Evolutionary conservation across 1,140 invertebrate genomes (phyloP).

Genomic region (Temnothorax longispinosus): DNA sequence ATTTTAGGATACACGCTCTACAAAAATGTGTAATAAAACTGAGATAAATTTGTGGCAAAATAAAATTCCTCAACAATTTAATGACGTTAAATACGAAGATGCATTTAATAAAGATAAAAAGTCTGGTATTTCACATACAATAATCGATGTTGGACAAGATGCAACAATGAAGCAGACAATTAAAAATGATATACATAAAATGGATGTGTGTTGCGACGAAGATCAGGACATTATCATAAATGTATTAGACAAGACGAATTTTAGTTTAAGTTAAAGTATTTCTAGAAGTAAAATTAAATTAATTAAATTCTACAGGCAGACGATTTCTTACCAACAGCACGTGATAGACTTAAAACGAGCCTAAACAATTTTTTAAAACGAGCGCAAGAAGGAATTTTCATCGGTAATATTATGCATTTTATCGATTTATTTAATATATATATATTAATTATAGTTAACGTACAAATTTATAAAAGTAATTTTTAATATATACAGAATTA

Average conservation of each 20-base stretch:
- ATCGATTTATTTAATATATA: conserved; percentile 24
- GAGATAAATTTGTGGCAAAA: neutral
- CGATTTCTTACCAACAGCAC: conserved; percentile 61
- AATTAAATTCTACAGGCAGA: conserved; percentile 54
- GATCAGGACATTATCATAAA: conserved; percentile 31
- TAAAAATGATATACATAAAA: conserved; percentile 76
- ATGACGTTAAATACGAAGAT: neutral
- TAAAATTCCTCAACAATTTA: neutral
- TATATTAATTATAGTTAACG: conserved; percentile 24
- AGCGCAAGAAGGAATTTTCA: conserved; percentile 63
- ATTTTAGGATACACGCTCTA: neutral
- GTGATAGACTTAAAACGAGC: conserved; percentile 70
- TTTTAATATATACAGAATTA: conserved; percentile 50
- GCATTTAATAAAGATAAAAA: conserved; percentile 42
- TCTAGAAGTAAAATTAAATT: neutral
- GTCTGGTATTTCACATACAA: neutral
- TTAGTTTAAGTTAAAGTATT: neutral
- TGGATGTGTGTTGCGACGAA: conserved; percentile 72
- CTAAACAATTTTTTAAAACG: conserved; percentile 74
- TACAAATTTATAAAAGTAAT: conserved; percentile 49
- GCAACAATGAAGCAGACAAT: conserved; percentile 66
- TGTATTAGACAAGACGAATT: neutral
- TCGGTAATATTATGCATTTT: conserved; percentile 63
- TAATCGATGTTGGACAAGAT: conserved; percentile 23
- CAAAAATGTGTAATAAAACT: conserved; percentile 22